Conservation (phyloP, 2,888 invertebrate genomes). For the Aphrophora alni region DNA sequence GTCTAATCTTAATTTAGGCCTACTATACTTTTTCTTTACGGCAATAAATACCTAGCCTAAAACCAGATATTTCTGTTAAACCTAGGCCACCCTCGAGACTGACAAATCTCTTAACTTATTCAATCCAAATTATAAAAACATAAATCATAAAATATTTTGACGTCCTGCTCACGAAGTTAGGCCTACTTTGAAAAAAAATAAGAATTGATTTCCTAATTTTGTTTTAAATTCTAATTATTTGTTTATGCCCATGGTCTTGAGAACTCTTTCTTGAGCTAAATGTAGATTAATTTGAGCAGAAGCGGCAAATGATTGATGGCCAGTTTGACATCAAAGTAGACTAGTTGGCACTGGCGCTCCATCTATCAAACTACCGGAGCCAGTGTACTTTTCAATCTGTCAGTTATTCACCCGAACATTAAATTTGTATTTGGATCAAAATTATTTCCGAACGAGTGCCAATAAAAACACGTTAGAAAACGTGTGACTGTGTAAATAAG, state of each 20-base stretch:
- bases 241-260: background rate
- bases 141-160: background rate
- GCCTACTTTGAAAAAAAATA: conserved; percentile 3
- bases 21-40: too few species aligned
- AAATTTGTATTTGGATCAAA: background rate
- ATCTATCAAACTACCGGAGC: conserved; percentile 26
- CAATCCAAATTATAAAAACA: background rate
- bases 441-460: background rate
- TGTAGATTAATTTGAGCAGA: conserved; percentile 37
- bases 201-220: conserved; percentile 33
- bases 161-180: background rate
- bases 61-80: background rate
- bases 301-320: conserved; percentile 35
- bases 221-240: conserved; percentile 37
- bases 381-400: background rate
- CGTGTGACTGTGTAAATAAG: background rate
- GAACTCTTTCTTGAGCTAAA: conserved; percentile 24
- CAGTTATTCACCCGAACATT: too few species aligned
- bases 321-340: conserved; percentile 33
- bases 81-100: background rate
- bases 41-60: too few species aligned
- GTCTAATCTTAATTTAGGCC: too few species aligned
- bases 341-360: conserved; percentile 19
- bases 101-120: background rate
- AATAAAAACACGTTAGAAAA: background rate